Evolutionary conservation across 2,888 invertebrate genomes (phyloP).

Genomic region (Chloromyia formosa): DNA sequence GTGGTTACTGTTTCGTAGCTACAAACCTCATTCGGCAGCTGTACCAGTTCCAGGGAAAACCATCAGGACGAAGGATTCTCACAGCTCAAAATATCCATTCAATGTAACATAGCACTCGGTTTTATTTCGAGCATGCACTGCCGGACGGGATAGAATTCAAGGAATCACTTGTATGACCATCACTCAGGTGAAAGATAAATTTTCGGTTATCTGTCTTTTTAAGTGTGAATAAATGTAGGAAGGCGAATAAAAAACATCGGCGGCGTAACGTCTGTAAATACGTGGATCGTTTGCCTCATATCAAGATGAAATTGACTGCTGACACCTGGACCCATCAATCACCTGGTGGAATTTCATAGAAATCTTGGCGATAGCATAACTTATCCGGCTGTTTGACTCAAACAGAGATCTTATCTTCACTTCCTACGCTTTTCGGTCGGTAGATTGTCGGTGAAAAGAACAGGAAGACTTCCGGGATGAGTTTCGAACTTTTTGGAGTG

Average conservation of each 20-base stretch:
- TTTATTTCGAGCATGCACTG: too few species aligned
- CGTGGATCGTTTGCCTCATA: not conserved
- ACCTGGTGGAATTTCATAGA: slow-evolving; percentile 19
- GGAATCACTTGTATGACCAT: slow-evolving; percentile 30
- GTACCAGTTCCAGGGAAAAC: not conserved
- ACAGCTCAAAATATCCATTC: too few species aligned
- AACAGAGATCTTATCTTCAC: not conserved
- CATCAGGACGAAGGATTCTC: too few species aligned
- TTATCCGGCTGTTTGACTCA: too few species aligned
- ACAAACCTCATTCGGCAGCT: not conserved
- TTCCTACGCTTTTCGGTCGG: not conserved
- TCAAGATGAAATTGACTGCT: slow-evolving; percentile 1
- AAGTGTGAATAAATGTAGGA: not conserved
- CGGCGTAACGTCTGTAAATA: not conserved
- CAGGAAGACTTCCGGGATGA: not conserved
- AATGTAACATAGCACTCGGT: not conserved
- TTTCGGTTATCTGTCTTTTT: slow-evolving; percentile 35
- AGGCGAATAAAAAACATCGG: not conserved
- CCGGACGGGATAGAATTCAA: not conserved
- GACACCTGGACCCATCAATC: slow-evolving; percentile 29
- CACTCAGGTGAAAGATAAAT: slow-evolving; percentile 39
- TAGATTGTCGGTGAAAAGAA: not conserved
- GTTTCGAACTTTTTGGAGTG: not conserved
- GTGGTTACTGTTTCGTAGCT: not conserved
- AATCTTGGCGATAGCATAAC: slow-evolving; percentile 12